Evolutionary conservation across 2,888 invertebrate genomes (phyloP).

Genomic region (Phyllotreta striolata): DNA sequence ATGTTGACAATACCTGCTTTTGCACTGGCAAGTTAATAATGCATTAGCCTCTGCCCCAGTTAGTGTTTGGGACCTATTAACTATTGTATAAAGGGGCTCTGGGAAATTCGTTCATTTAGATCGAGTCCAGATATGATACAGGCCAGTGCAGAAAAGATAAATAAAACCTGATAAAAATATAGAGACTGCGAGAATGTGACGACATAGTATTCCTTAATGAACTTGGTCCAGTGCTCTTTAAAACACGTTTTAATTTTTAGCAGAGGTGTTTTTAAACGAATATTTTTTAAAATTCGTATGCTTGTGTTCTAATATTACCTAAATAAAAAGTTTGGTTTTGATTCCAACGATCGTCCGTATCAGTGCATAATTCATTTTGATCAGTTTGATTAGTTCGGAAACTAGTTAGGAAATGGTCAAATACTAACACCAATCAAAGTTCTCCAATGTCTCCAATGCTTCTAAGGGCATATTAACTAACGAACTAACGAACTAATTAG

Average conservation of each 20-base stretch:
- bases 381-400: no score
- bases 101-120: conserved; percentile 41
- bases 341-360: no score
- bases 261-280: not conserved
- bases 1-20: conserved; percentile 40
- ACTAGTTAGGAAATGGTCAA: no score
- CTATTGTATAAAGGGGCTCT: conserved; percentile 33
- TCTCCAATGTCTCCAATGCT: no score
- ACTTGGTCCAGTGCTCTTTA: not conserved
- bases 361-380: no score
- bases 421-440: no score
- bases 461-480: no score
- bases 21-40: conserved; percentile 42
- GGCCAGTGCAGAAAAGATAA: conserved; percentile 29
- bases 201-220: conserved; percentile 20
- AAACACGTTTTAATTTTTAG: conserved; percentile 4
- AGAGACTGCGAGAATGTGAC: conserved; percentile 16
- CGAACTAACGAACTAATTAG: no score
- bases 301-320: no score
- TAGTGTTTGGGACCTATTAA: conserved; percentile 32
- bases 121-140: conserved; percentile 38
- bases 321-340: no score
- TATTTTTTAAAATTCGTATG: no score
- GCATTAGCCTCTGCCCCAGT: conserved; percentile 40
- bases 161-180: conserved; percentile 30